Evolutionary conservation across 2,888 invertebrate species (phyloP).

Genomic region (Drosophila robusta): DNA sequence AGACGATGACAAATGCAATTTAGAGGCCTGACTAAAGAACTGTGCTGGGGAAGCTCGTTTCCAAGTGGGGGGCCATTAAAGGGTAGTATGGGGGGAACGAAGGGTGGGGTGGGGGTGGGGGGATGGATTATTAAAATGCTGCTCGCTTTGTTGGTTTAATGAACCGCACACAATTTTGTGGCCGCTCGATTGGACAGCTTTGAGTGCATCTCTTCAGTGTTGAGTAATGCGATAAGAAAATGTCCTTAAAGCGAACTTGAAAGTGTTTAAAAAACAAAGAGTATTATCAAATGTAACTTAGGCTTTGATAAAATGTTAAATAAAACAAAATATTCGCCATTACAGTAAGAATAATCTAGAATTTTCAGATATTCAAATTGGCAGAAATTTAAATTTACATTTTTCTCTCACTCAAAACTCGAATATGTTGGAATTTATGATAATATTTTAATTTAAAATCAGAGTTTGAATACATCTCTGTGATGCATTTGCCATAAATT

Average conservation of each 20-base stretch:
- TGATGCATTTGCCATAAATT: too few relatives aligned
- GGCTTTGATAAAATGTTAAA: neutral
- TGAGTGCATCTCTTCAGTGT: neutral
- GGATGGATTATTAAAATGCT: neutral
- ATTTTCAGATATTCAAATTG: too few relatives aligned
- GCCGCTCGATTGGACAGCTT: constrained; percentile 44
- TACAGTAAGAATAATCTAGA: too few relatives aligned
- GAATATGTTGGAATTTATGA: too few relatives aligned
- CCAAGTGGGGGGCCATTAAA: too few relatives aligned
- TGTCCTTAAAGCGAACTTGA: neutral
- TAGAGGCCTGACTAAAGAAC: constrained; percentile 11
- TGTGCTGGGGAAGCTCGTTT: neutral
- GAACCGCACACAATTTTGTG: constrained; percentile 41
- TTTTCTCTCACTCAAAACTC: too few relatives aligned
- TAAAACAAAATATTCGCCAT: neutral
- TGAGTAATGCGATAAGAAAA: neutral
- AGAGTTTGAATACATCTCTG: too few relatives aligned
- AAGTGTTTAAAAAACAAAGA: neutral
- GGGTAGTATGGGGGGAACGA: neutral
- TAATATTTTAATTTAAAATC: too few relatives aligned
- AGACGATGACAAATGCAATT: constrained; percentile 57
- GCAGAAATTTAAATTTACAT: too few relatives aligned
- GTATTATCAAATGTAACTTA: neutral
- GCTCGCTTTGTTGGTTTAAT: constrained; percentile 36
- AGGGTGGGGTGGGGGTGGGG: neutral